These are phyloP conservation scores for Sitobion miscanthi DNA, from an alignment of 1,140 invertebrate species.

Conservation along the genomic window DNA sequence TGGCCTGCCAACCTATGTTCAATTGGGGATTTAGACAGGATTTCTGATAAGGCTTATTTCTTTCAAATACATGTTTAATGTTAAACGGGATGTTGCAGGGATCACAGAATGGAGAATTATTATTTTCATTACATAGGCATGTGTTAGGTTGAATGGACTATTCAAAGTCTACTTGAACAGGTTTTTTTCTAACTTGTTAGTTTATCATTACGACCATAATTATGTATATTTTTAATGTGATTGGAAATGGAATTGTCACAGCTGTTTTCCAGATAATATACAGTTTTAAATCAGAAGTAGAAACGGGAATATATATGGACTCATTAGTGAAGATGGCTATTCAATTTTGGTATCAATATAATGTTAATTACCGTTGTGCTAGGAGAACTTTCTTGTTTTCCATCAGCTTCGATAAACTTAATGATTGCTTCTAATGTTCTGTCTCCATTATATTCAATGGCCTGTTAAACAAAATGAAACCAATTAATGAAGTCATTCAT, in stretches of 20 bases:
- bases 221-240: no score
- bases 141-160: background rate
- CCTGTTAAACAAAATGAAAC: no score
- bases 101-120: no score
- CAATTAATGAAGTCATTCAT: background rate
- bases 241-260: no score
- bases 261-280: background rate
- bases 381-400: constrained; percentile 66
- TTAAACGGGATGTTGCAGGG: no score
- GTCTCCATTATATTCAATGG: constrained; percentile 87
- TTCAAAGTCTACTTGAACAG: background rate
- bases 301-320: background rate
- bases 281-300: background rate
- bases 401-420: constrained; percentile 89
- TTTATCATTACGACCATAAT: no score
- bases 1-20: no score
- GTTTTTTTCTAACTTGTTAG: no score
- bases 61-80: no score
- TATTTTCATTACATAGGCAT: background rate
- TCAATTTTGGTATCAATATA: background rate
- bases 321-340: background rate
- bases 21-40: no score
- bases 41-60: no score
- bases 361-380: constrained; percentile 63
- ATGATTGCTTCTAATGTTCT: constrained; percentile 91